A percentile compares a stretch with the other conserved stretches of the same genome.
Evolutionary conservation across 2,113 vertebrate genomes (phyloP).

Genomic region (Pleuronectes platessa): DNA sequence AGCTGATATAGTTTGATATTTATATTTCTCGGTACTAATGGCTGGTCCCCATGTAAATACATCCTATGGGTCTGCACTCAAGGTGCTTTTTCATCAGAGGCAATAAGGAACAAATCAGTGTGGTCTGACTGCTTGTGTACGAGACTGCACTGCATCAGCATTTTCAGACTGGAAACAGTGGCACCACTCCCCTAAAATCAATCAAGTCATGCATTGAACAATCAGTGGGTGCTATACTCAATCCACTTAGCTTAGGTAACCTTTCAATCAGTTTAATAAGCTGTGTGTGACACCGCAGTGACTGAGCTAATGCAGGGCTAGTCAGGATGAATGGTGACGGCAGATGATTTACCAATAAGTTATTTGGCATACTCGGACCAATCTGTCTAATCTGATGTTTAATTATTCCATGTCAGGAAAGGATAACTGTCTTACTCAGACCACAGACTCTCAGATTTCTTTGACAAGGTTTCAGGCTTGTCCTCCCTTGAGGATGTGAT

Average conservation of each 20-base stretch:
- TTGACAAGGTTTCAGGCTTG: conserved; percentile 12
- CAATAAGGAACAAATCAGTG: conserved; percentile 45
- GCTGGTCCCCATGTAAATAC: background rate
- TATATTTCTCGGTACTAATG: conserved; percentile 5
- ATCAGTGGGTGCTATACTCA: conserved; percentile 7
- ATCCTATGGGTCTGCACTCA: background rate
- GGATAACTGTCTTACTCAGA: background rate
- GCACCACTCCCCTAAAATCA: conserved; percentile 32
- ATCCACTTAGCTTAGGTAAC: conserved; percentile 46
- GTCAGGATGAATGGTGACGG: conserved; percentile 2
- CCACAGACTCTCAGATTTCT: conserved; percentile 1
- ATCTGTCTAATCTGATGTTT: background rate
- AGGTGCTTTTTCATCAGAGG: conserved; percentile 40
- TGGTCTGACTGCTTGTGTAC: conserved; percentile 17
- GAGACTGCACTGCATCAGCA: conserved; percentile 44
- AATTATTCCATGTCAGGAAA: conserved; percentile 4
- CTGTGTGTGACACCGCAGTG: conserved; percentile 15
- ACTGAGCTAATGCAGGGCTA: conserved; percentile 31
- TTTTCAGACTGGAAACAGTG: conserved; percentile 43
- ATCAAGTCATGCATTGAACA: conserved; percentile 51
- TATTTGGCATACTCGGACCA: background rate
- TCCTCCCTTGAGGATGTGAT: conserved; percentile 7
- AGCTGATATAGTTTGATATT: background rate
- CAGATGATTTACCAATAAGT: conserved; percentile 26
- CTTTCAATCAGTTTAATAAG: conserved; percentile 62